A percentile compares a stretch with the other conserved stretches of the same genome.
These are phyloP conservation scores for Autographa pulchrina DNA, from an alignment of 2,888 invertebrate genomes.

Conservation along the genomic window DNA sequence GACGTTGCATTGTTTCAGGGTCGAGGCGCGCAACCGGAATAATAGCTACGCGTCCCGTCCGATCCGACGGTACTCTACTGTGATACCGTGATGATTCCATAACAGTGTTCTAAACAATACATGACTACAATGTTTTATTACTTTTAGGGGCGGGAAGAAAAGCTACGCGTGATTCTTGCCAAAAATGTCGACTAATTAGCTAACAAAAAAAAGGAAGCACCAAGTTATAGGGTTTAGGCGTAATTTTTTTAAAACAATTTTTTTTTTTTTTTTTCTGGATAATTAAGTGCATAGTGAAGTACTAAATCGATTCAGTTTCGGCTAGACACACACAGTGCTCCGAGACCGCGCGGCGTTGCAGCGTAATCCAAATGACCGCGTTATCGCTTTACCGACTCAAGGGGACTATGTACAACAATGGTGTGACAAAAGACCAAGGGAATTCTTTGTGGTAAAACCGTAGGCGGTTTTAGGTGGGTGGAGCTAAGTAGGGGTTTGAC, in stretches of 20 bases:
- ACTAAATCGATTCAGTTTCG: not conserved
- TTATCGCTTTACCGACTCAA: not conserved
- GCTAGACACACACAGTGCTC: not conserved
- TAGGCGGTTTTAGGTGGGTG: constrained; percentile 42
- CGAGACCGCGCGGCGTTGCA: not conserved
- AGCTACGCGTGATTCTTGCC: not conserved
- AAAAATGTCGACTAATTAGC: not conserved
- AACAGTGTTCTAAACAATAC: not conserved
- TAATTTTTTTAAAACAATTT: too few relatives aligned
- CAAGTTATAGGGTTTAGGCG: not conserved
- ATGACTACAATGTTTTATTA: not conserved
- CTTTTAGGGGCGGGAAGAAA: too few relatives aligned
- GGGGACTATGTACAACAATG: constrained; percentile 2
- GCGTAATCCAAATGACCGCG: not conserved
- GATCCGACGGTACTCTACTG: not conserved
- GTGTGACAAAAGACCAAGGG: not conserved
- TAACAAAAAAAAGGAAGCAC: not conserved
- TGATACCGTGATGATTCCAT: not conserved
- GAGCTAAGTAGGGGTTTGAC: constrained; percentile 37
- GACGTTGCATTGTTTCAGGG: not conserved
- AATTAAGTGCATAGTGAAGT: not conserved
- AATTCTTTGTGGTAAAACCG: constrained; percentile 20
- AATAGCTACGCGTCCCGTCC: not conserved
- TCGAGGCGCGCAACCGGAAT: not conserved
- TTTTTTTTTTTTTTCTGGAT: not conserved